Evolutionary conservation across 2,888 invertebrate species (phyloP), one percentile per base, ranked within the genome.

Genomic region (Leptarthrus brevirostris): DNA sequence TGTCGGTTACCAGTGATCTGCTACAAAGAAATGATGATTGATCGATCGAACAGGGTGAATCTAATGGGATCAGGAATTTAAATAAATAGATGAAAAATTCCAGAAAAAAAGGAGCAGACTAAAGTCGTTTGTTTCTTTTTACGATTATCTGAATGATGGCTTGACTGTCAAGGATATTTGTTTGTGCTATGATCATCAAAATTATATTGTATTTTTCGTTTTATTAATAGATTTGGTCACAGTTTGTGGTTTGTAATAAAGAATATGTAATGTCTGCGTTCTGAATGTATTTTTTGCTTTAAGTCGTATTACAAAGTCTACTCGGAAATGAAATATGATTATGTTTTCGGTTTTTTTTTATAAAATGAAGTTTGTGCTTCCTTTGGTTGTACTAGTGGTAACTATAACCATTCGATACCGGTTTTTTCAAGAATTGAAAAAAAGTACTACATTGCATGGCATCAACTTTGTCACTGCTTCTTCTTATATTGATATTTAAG

Each of bases 21-120:
- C 52, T n/a, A 49, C 49, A 69, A 69, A 69, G 34, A 56, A 72
- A 72, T 72, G 56, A 72, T 56, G 72, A 72, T 72, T 72, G 72
- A 72, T 72, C 56, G 72, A 44, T 56, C 18, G 22, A 58, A 24
- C 72, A 40, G 44, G 24, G 36, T 40, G 47, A 40, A 54, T 54
- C 56, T 47, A 58, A 72, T 56, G 47, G 72, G 56, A 72, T 72
- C 56, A 58, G 47, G 64, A 66, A 66, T 66, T 71, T 54, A 20
- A 54, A 36, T 52, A 66, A n/a, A 52, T 34, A 49, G n/a, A 14
- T 14, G 1, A 18, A 4, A 54, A 71, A 40, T 54, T 14, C 24
- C 14, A 54, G n/a, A 52, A 14, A 24, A 64, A 66, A 47, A 66
- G 34, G 16, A 44, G 16, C 64, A 24, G 16, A 22, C n/a, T 8